phyloP scores from a whole-genome alignment of 2,888 invertebrate species.

The Anagyrus pseudococci region DNA sequence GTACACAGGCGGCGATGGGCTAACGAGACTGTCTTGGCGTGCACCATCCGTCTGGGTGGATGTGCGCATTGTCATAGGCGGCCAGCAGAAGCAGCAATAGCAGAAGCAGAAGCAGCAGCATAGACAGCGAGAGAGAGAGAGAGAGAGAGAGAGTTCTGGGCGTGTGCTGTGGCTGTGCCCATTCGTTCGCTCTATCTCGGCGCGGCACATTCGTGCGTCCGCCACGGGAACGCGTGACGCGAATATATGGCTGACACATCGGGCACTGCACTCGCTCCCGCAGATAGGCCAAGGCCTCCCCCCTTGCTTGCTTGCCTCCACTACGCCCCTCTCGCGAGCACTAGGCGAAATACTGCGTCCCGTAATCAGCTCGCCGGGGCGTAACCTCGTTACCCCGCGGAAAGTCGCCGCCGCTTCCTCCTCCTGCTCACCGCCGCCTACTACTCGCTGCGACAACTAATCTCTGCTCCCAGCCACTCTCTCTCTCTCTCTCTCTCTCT shows the following conservation, averaged over 20 bases:
- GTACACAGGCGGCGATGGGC: no score
- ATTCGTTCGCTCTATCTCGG: conserved; percentile 5
- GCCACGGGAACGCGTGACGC: neutral
- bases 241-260: conserved; percentile 24
- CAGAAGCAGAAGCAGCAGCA: no score
- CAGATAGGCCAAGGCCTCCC: conserved; percentile 6
- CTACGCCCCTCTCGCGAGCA: no score
- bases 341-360: conserved; percentile 10
- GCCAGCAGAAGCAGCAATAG: no score
- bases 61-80: no score
- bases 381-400: conserved; percentile 53
- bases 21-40: no score
- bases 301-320: no score
- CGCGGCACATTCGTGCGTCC: neutral
- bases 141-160: no score
- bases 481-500: conserved; percentile 20
- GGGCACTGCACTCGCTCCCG: neutral
- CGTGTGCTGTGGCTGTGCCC: no score
- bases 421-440: conserved; percentile 25
- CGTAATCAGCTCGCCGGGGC: conserved; percentile 47
- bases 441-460: no score
- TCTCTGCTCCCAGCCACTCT: conserved; percentile 26
- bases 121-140: no score
- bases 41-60: no score
- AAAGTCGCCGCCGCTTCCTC: conserved; percentile 45